A percentile compares a stretch with the other conserved stretches of the same genome.
Evolutionary conservation across 2,888 invertebrate genomes (phyloP).

Genomic region (Hypomecis atomaria): DNA sequence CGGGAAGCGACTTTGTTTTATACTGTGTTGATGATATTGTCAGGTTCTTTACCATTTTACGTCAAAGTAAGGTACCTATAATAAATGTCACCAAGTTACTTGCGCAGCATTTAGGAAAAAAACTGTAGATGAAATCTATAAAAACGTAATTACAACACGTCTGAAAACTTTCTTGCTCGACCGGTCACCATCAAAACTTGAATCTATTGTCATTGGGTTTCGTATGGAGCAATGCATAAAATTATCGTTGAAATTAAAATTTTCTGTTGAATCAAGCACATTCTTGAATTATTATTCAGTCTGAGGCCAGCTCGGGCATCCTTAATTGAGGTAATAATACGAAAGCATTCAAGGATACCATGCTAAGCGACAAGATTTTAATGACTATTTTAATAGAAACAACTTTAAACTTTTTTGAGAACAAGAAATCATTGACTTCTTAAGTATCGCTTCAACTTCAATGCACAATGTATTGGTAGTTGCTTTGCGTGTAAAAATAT

Average conservation of each 20-base stretch:
- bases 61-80: too few relatives aligned
- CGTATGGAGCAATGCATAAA: slow-evolving; percentile 44
- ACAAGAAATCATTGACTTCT: too few relatives aligned
- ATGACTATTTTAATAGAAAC: slow-evolving; percentile 4
- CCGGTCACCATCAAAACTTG: slow-evolving; percentile 35
- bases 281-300: slow-evolving; percentile 22
- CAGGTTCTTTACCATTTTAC: too few relatives aligned
- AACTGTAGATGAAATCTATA: too few relatives aligned
- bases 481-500: too few relatives aligned
- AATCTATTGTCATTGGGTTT: slow-evolving; percentile 44
- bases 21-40: too few relatives aligned
- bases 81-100: too few relatives aligned
- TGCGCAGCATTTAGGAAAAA: too few relatives aligned
- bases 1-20: too few relatives aligned
- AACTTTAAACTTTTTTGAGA: too few relatives aligned
- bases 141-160: not conserved
- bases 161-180: not conserved
- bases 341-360: slow-evolving; percentile 19
- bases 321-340: slow-evolving; percentile 21
- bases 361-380: slow-evolving; percentile 3
- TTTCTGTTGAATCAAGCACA: slow-evolving; percentile 8
- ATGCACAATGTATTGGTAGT: too few relatives aligned
- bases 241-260: slow-evolving; percentile 42
- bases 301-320: slow-evolving; percentile 16
- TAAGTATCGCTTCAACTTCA: too few relatives aligned